Conservation (phyloP, 2,888 invertebrate species). For the Phrixothrix hirtus region DNA sequence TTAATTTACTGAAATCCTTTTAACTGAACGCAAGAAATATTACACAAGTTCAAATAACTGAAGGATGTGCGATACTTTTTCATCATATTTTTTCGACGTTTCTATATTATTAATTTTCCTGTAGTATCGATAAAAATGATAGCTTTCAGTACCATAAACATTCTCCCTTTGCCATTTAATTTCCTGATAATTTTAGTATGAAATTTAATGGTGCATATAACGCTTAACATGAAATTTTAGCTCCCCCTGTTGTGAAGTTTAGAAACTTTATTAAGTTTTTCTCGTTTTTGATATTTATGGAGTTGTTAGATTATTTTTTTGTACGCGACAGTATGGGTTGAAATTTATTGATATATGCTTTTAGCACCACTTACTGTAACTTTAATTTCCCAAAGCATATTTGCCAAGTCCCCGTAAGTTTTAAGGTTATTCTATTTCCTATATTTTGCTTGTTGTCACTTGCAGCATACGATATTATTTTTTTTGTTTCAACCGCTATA, state of each 20-base stretch:
- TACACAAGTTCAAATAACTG: neutral
- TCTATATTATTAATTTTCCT: slow-evolving; percentile 12
- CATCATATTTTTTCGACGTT: slow-evolving; percentile 2
- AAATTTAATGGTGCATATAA: slow-evolving; percentile 29
- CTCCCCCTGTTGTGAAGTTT: slow-evolving; percentile 10
- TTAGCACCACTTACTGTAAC: too few species aligned
- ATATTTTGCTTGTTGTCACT: too few species aligned
- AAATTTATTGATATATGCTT: too few species aligned
- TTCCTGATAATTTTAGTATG: slow-evolving; percentile 28
- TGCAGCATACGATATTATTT: too few species aligned
- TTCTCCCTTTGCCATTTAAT: slow-evolving; percentile 24
- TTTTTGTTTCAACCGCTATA: too few species aligned
- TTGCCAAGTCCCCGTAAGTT: too few species aligned
- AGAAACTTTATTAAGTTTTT: slow-evolving; percentile 16
- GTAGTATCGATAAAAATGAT: slow-evolving; percentile 25
- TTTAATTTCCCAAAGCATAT: too few species aligned
- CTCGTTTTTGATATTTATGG: too few species aligned
- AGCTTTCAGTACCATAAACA: slow-evolving; percentile 26
- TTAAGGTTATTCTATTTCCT: too few species aligned
- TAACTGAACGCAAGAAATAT: neutral
- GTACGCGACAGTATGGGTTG: too few species aligned
- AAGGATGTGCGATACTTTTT: neutral
- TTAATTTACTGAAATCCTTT: neutral
- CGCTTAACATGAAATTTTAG: slow-evolving; percentile 25
- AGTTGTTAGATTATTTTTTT: neutral